Evolutionary conservation across 2,113 vertebrate species (phyloP), one percentile per base, ranked within the genome.

Genomic region (Excalfactoria chinensis): DNA sequence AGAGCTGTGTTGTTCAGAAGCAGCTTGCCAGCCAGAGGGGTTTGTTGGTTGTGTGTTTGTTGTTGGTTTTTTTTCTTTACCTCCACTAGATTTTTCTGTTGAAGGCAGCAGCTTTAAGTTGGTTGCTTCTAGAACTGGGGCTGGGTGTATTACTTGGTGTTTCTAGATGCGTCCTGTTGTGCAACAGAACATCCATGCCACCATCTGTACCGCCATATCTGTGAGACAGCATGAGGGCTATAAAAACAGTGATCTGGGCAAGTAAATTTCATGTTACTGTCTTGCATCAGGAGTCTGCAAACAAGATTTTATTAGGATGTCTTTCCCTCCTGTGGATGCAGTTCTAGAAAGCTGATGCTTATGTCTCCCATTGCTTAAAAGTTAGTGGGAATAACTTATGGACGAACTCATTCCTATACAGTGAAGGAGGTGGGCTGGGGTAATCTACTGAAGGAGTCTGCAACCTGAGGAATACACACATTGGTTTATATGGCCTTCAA

Each of bases 111-210:
- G 2, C 48, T 89, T 53, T 67, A 32, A 55, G 28, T 34, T 77
- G 32, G 34, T 58, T 58, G 32, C 49, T 90, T 77, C 34, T 30
- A 55, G 82, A 21, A 70, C 5, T 53, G 53, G 22, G 46, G 19
- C 37, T 21, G 7, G 5, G 9, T 35, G 16, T 43, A 11, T 76
- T 87, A 17, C 25, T 18, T 34, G 18, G 41, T 34, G 19, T 22
- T 78, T 84, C 64, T 74, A 60, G 37, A 69, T n/a, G 16, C 49
- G 53, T 37, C 78, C 28, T 7, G 1, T 60, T 20, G 6, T 7
- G 5, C 7, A 16, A 35, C 23, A 37, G 44, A 62, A 58, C 1
- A 73, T 73, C 10, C 40, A 34, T 0, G 17, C 7, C 1, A 0
- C 19, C 62, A 53, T 55, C 26, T 48, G 22, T 11, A 22, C 20